A percentile compares a stretch with the other conserved stretches of the same genome.
These are phyloP conservation scores for Rhinophrynus dorsalis DNA, from an alignment of 2,797 vertebrate species.

Conservation along the genomic window DNA sequence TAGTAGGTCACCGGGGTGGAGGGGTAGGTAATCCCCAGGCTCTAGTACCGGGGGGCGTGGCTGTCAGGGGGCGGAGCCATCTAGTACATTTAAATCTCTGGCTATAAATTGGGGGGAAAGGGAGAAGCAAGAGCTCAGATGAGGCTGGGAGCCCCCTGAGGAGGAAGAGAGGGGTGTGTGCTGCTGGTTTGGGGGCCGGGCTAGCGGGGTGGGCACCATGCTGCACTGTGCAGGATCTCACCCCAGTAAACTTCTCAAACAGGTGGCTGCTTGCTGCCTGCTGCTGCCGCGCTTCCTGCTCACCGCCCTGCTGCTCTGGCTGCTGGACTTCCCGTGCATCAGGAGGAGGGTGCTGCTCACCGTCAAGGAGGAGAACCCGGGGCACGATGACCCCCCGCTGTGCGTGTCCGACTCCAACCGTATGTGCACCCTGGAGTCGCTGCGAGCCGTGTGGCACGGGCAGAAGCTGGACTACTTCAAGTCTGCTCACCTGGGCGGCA, in stretches of 20 bases:
- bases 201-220: conserved; percentile 71
- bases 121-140: conserved; percentile 69
- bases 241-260: conserved; percentile 83
- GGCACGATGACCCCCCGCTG: conserved; percentile 89
- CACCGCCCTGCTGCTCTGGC: conserved; percentile 91
- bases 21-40: conserved; percentile 88
- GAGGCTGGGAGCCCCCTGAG: conserved; percentile 62
- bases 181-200: conserved; percentile 49
- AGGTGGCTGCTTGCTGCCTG: conserved; percentile 85
- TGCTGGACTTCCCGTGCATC: conserved; percentile 95
- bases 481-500: conserved; percentile 83
- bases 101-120: conserved; percentile 89
- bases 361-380: conserved; percentile 60
- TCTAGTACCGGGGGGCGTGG: conserved; percentile 91
- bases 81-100: conserved; percentile 82
- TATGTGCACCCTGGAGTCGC: conserved; percentile 93
- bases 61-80: conserved; percentile 87
- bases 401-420: conserved; percentile 93
- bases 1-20: conserved; percentile 73
- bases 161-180: neutral
- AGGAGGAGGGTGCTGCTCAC: conserved; percentile 84
- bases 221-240: conserved; percentile 84
- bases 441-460: conserved; percentile 94
- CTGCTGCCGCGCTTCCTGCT: conserved; percentile 94
- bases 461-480: conserved; percentile 97